Evolutionary conservation across 2,888 invertebrate genomes (phyloP), one percentile per base, ranked within the genome.

Genomic region (Volucella zonaria): DNA sequence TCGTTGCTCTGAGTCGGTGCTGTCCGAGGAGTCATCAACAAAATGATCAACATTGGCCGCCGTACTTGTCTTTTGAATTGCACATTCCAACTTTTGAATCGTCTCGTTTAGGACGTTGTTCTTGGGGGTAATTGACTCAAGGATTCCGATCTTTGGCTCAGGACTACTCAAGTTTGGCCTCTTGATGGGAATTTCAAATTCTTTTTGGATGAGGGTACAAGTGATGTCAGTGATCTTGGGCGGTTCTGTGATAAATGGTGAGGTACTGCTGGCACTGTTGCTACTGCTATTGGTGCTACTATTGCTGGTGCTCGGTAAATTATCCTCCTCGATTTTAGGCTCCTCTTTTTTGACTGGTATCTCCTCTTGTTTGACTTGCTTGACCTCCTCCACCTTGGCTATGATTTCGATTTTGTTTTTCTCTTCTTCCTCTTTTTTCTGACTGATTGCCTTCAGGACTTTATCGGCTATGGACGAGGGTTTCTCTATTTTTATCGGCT

Each of bases 401-500:
- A 87, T 0, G 91, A 92, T 10, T 91, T 93, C 61, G 92, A 93
- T 40, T 92, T 93, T 93, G 91, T 93, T 68, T 91, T 93, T 82
- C 92, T 91, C 87, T 91, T 92, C 90, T 70, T 91, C 90, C 92
- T 94, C 87, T 92, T 94, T 90, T 92, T 94, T 90, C 92, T 94
- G 90, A 92, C 93, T 92, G 3, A 92, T 90, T 8, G 94, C 94
- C 89, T 94, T 93, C 0, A 94, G 91, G 3, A 94, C 92, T 88
- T 94, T 94, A 87, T 94, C 94, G 0, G 94, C 94, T 87, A 94
- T 94, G 82, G 94, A 94, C 0, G 94, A 93, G n/a, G 90, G 90
- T 66, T 89, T 90, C 61, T 91, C 91, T 40, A 90, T 89, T 75
- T 91, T 91, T 0, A 90, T 89, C 0, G 90, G 89, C 31, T 91